Evolutionary conservation across 2,888 invertebrate species (phyloP), one percentile per base, ranked within the genome.

Genomic region (Trypoxylon attenuatum): DNA sequence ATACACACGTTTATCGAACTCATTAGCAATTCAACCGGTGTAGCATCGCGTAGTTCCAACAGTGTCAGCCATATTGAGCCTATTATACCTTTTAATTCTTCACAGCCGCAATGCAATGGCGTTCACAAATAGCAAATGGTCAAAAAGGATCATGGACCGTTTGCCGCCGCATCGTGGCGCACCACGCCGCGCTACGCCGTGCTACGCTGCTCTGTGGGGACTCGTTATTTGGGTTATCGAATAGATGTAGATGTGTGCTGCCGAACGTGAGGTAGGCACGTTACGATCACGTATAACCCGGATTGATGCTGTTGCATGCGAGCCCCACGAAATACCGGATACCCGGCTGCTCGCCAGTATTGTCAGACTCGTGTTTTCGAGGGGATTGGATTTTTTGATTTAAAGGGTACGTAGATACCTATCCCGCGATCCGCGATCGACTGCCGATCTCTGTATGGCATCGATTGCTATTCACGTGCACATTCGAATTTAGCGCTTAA

Each of bases 201-300:
- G 66, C 72, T 58, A 57, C 42, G 69, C 49, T 54, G 52, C 58
- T 69, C 62, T 21, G 59, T 72, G 56, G 43, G 54, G 68, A 63
- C 69, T 71, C 64, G 69, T 71, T 78, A 78, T 76, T 74, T 74
- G 69, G 70, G 75, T 73, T 78, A 78, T 78, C 71, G 62, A 73
- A 53, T 65, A 49, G 51, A 53, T 46, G 52, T 68, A 57, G 50
- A 50, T 38, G 59, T 56, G 58, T 55, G 54, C 45, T 54, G 43
- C 33, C 15, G 51, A 42, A 59, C 49, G 33, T 4, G 55, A 51
- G 54, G 64, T 51, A 62, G 73, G 73, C 68, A 62, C 63, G 69
- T 72, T 63, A 74, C 72, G 59, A 64, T 62, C 76, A 73, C 72
- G 66, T 77, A 74, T 72, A 76, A 74, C 71, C 64, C 68, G 69